Evolutionary conservation across 2,113 vertebrate species (phyloP).

Genomic region (Serilophus lunatus): DNA sequence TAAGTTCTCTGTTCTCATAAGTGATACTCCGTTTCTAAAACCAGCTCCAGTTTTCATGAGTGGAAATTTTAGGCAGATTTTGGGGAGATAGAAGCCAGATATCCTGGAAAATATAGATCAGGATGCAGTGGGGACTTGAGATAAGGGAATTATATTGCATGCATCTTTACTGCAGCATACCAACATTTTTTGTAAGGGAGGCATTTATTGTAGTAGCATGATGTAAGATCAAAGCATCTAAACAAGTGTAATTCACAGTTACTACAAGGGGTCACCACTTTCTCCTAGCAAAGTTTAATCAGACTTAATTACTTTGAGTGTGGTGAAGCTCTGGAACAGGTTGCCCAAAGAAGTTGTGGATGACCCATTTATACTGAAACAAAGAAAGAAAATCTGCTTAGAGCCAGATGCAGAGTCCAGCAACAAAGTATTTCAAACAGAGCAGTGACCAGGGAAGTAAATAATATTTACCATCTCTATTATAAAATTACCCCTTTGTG

Average conservation of each 20-base stretch:
- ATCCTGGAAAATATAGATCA: neutral
- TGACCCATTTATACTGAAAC: neutral
- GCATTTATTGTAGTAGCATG: neutral
- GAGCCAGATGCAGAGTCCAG: neutral
- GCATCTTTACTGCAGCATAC: neutral
- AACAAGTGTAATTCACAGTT: neutral
- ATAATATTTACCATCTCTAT: neutral
- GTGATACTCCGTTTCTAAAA: fast-evolving
- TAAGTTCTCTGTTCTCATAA: neutral
- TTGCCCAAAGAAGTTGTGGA: neutral
- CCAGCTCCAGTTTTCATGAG: neutral
- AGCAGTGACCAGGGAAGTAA: neutral
- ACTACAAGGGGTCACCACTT: neutral
- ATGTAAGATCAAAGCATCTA: neutral
- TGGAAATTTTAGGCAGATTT: neutral
- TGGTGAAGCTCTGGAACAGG: neutral
- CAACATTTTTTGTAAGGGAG: neutral
- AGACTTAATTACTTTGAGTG: neutral
- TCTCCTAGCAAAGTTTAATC: neutral
- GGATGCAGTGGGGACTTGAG: neutral
- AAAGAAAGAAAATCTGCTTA: neutral
- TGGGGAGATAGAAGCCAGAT: neutral
- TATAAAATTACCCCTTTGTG: neutral
- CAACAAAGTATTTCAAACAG: neutral
- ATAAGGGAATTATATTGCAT: neutral